Percentiles rank a stretch among this genome's conserved stretches.
These are phyloP conservation scores for Phengaris alcon DNA, from an alignment of 2,888 invertebrate species.

Conservation along the genomic window DNA sequence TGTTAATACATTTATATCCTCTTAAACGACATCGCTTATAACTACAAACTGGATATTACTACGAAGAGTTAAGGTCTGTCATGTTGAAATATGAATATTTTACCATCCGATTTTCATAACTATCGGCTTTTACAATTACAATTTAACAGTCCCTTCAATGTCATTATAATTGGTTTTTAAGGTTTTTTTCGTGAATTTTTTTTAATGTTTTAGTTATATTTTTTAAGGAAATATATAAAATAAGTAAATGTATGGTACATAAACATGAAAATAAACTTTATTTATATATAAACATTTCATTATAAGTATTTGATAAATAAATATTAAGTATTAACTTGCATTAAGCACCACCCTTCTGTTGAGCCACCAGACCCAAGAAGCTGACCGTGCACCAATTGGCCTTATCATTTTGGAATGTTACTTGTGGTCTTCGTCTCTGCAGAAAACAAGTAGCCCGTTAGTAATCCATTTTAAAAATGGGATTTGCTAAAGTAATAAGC, in stretches of 20 bases:
- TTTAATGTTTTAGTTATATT: conserved; percentile 30
- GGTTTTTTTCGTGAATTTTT: conserved; percentile 27
- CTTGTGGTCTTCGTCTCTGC: conserved; percentile 74
- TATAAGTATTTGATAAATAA: conserved; percentile 56
- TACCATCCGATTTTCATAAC: too few relatives aligned
- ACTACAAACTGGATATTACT: background rate
- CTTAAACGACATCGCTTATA: too few relatives aligned
- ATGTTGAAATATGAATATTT: too few relatives aligned
- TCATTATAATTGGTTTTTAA: too few relatives aligned
- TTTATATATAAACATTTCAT: conserved; percentile 66
- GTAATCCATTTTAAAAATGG: conserved; percentile 26
- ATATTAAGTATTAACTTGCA: conserved; percentile 49
- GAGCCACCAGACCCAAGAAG: conserved; percentile 33
- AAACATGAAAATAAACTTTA: conserved; percentile 77
- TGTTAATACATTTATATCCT: background rate
- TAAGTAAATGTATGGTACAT: conserved; percentile 52
- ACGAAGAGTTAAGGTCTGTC: background rate
- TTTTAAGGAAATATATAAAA: conserved; percentile 27
- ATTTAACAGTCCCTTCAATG: too few relatives aligned
- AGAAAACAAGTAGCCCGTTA: conserved; percentile 60
- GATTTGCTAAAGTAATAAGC: background rate
- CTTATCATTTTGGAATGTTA: conserved; percentile 74
- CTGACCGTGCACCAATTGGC: conserved; percentile 37
- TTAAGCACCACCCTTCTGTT: conserved; percentile 35
- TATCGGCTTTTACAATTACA: too few relatives aligned